A percentile compares a stretch with the other conserved stretches of the same genome.
phyloP scores from a whole-genome alignment of 1,140 invertebrate genomes.

The Papilio machaon region DNA sequence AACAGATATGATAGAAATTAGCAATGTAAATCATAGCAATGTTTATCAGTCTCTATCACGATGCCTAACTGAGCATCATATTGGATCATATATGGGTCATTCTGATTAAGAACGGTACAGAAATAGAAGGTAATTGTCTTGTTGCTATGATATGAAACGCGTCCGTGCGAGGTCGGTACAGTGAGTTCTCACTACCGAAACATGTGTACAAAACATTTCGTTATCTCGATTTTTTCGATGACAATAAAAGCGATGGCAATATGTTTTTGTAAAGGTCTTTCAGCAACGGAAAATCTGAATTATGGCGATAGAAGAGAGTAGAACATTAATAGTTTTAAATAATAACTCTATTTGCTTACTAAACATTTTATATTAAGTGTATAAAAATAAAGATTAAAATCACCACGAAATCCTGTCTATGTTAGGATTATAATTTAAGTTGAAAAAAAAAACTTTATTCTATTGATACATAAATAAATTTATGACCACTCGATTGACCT shows the following conservation, averaged over 20 bases:
- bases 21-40: background rate
- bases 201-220: background rate
- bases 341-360: too few relatives aligned
- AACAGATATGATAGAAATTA: background rate
- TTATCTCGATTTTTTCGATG: background rate
- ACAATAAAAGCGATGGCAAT: background rate
- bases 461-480: background rate
- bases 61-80: constrained; percentile 19
- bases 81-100: constrained; percentile 41
- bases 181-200: background rate
- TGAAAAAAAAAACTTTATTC: background rate
- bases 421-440: too few relatives aligned
- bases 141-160: constrained; percentile 29
- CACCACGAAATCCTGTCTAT: too few relatives aligned
- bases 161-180: background rate
- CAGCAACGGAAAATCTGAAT: background rate
- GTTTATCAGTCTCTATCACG: constrained; percentile 24
- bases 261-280: too few relatives aligned
- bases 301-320: too few relatives aligned
- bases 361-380: too few relatives aligned
- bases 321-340: too few relatives aligned
- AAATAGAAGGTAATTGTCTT: constrained; percentile 46
- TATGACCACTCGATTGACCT: background rate
- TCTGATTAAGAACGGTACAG: constrained; percentile 43
- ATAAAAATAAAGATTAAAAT: too few relatives aligned